Conservation (phyloP, 2,888 invertebrate genomes). For the Mesoligia furuncula region DNA sequence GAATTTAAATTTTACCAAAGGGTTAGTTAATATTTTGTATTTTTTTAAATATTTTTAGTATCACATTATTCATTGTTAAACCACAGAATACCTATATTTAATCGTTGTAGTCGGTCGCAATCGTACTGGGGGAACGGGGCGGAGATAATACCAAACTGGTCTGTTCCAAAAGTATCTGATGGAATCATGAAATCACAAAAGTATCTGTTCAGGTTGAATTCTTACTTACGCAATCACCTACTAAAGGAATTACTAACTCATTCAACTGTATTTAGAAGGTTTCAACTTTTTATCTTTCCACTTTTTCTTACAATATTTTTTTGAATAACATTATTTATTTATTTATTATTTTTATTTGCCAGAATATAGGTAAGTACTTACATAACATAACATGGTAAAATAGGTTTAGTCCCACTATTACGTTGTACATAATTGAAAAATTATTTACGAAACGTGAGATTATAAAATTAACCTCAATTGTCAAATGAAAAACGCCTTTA, state of each 20-base stretch:
- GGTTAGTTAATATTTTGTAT: not conserved
- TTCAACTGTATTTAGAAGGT: not conserved
- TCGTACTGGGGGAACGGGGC: not conserved
- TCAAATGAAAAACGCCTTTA: not conserved
- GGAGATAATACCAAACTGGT: not conserved
- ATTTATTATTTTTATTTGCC: no score
- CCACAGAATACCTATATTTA: constrained; percentile 3
- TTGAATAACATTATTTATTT: not conserved
- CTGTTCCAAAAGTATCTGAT: not conserved
- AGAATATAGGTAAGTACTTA: no score
- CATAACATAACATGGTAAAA: no score
- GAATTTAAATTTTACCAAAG: not conserved
- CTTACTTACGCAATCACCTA: not conserved
- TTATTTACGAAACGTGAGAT: not conserved
- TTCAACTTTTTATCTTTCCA: not conserved
- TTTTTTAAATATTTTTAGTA: no score
- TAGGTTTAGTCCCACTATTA: no score
- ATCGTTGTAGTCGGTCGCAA: not conserved
- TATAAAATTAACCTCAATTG: not conserved
- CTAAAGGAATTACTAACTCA: not conserved
- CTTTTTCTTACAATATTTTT: not conserved
- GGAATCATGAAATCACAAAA: not conserved
- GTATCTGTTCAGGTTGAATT: not conserved
- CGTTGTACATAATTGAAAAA: no score
- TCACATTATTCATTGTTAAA: constrained; percentile 9